Percentiles rank a stretch among this genome's conserved stretches.
phyloP scores from a whole-genome alignment of 2,888 invertebrate genomes.

The Trichacis sp. region DNA sequence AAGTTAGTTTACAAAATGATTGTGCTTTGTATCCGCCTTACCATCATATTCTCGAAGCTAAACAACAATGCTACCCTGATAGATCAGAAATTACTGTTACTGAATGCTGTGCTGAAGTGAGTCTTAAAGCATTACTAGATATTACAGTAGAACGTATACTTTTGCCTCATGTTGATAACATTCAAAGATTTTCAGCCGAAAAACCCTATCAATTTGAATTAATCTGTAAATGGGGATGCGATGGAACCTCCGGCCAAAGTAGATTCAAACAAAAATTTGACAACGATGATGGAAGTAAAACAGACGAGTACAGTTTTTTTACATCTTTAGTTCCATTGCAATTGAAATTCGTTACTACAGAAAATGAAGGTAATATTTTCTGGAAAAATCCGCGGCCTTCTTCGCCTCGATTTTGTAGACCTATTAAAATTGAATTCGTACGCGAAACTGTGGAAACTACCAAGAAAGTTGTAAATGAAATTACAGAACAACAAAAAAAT shows the following conservation, averaged over 20 bases:
- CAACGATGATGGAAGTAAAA: not conserved
- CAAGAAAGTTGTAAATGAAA: conserved; percentile 5
- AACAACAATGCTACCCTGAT: not conserved
- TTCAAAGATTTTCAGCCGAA: no score
- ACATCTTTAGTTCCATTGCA: not conserved
- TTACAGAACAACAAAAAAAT: conserved; percentile 11
- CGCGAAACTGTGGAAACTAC: conserved; percentile 14
- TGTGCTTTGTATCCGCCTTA: not conserved
- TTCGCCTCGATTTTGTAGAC: not conserved
- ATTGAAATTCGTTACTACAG: not conserved
- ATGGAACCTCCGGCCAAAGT: not conserved
- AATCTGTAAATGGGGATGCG: not conserved
- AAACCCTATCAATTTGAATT: no score
- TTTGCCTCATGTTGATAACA: no score
- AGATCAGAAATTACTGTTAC: not conserved
- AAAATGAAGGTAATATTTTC: not conserved
- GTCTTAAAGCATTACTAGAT: not conserved
- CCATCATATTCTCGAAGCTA: not conserved
- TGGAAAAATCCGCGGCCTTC: not conserved
- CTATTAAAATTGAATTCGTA: not conserved
- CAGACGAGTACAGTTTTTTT: not conserved
- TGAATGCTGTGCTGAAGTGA: not conserved
- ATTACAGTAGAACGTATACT: not conserved
- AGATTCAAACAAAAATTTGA: not conserved
- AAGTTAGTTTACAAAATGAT: not conserved